Evolutionary conservation across 2,113 vertebrate species (phyloP).

Genomic region (Phyllostomus hastatus): DNA sequence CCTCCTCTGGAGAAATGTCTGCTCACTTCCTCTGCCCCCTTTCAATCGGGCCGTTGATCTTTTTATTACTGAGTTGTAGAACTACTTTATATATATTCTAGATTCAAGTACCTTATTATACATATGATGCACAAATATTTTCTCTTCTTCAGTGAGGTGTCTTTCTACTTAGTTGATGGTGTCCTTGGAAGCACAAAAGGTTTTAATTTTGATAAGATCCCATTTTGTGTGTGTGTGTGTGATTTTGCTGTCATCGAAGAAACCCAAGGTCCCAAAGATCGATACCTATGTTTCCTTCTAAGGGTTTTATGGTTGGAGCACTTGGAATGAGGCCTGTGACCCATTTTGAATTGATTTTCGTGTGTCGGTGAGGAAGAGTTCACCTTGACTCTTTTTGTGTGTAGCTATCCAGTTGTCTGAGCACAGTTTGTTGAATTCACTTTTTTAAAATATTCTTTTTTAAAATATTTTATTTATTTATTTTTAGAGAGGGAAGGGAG

Average conservation of each 20-base stretch:
- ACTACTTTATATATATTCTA: background rate
- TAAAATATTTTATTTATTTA: too few relatives aligned
- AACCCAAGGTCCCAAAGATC: background rate
- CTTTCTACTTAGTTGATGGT: background rate
- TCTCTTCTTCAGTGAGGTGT: background rate
- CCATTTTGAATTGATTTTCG: background rate
- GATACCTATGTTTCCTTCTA: background rate
- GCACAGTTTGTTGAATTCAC: background rate
- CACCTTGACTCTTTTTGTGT: background rate
- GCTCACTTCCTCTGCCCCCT: background rate
- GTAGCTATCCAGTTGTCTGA: background rate
- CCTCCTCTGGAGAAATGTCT: background rate
- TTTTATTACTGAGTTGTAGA: background rate
- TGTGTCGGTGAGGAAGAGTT: background rate
- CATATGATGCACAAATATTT: background rate
- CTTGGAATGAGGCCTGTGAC: background rate
- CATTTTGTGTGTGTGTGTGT: too few relatives aligned
- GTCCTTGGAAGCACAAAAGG: background rate
- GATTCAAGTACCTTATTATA: background rate
- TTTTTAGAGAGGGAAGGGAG: too few relatives aligned
- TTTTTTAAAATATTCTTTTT: background rate
- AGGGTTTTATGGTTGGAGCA: background rate
- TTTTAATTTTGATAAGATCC: background rate
- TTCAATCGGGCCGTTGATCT: background rate
- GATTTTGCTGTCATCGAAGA: background rate